Evolutionary conservation across 2,113 vertebrate species (phyloP), one percentile per base, ranked within the genome.

Genomic region (Chrysochloris asiatica): DNA sequence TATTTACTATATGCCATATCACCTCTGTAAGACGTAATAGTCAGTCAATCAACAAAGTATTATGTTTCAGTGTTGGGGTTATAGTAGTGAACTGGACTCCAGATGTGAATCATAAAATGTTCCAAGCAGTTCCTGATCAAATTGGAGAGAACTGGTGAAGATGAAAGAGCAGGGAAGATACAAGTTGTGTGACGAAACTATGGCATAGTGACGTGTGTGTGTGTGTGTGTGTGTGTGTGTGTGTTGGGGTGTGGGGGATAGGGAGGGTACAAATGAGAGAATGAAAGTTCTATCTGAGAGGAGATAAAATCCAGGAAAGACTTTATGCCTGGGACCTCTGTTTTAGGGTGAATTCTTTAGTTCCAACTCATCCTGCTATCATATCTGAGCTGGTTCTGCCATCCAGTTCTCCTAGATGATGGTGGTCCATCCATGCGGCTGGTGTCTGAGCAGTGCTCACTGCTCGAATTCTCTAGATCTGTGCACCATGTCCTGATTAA

Each of bases 41-140:
- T n/a, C n/a, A 67, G 45, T 76, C 65, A 92, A 79, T 79, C 65
- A 92, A 80, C 26, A 86, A 92, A 89, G 86, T 59, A 77, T 8
- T 76, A 65, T 38, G 26, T 79, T 50, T 81, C 87, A 88, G 28
- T 59, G 26, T 47, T 67, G 52, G 88, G 36, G 24, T 6, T 56
- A 56, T 7, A 22, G 50, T 52, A 52, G 54, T 16, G 54, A 93
- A 61, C 3, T 17, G n/a, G 41, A 80, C 26, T 88, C 16, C 38
- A 85, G 28, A 83, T 75, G 12, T 26, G 45, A 56, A 71, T 76
- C 47, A 86, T 67, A 76, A 79, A 88, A 92, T 63, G 16, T 28
- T n/a, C 50, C 48, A n/a, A n/a, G n/a, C n/a, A n/a, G n/a, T n/a
- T n/a, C n/a, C n/a, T n/a, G n/a, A n/a, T n/a, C n/a, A n/a, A n/a